A percentile compares a stretch with the other conserved stretches of the same genome.
Evolutionary conservation across 2,888 invertebrate genomes (phyloP).

Genomic region (Leptopilina drosophilae): DNA sequence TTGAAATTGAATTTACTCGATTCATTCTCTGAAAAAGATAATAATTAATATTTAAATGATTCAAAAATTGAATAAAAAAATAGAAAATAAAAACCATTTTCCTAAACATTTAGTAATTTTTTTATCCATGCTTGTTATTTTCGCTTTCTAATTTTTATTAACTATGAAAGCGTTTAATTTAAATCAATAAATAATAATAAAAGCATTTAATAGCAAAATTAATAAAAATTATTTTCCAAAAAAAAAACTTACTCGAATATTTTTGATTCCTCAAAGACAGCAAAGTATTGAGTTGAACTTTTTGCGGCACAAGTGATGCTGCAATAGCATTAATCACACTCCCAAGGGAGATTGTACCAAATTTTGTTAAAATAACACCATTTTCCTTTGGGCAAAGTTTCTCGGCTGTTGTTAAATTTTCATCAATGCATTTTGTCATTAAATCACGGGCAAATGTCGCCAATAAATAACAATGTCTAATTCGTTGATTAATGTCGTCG

Average conservation of each 20-base stretch:
- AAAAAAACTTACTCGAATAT: not conserved
- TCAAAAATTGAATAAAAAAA: too few species aligned
- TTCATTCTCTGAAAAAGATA: not conserved
- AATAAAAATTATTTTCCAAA: not conserved
- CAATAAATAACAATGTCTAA: not conserved
- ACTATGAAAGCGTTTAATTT: too few species aligned
- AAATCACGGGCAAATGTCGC: constrained; percentile 1
- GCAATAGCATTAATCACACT: constrained; percentile 81
- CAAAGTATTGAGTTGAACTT: constrained; percentile 71
- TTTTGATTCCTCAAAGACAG: constrained; percentile 30
- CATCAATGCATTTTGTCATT: constrained; percentile 50
- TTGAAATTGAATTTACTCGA: constrained; percentile 47
- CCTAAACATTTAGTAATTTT: too few species aligned
- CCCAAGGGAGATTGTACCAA: constrained; percentile 81
- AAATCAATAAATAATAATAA: too few species aligned
- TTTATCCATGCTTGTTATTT: too few species aligned
- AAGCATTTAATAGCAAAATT: too few species aligned
- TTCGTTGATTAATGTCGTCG: constrained; percentile 54
- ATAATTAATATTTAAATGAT: not conserved
- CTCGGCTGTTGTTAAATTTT: constrained; percentile 61
- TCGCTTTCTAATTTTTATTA: too few species aligned
- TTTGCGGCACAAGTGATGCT: constrained; percentile 81
- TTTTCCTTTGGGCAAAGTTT: constrained; percentile 83
- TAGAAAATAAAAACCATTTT: too few species aligned
- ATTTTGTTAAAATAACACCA: constrained; percentile 82